Evolutionary conservation across 2,888 invertebrate species (phyloP).

Genomic region (Drosophila leonis): DNA sequence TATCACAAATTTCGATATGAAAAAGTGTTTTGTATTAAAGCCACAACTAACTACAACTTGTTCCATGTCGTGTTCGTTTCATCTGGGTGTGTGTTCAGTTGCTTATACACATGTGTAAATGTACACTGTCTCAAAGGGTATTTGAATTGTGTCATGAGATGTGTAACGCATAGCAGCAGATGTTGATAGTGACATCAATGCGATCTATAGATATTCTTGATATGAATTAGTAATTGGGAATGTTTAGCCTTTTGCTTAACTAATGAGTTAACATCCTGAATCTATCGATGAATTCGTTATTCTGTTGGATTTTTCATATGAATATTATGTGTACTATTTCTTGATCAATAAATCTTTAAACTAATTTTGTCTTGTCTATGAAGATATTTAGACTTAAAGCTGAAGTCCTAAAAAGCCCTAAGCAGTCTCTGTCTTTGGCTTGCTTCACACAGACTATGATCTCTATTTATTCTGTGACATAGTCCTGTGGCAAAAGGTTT

Average conservation of each 20-base stretch:
- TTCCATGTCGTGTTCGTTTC: constrained; percentile 66
- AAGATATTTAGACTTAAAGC: not conserved
- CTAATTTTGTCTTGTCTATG: not conserved
- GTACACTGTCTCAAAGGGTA: not conserved
- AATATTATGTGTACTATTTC: not conserved
- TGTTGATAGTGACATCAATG: not conserved
- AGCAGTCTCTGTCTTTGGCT: not conserved
- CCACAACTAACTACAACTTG: constrained; percentile 66
- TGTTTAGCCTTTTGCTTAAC: not conserved
- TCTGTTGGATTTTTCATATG: not conserved
- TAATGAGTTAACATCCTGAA: not conserved
- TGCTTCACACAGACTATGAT: not conserved
- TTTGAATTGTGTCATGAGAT: not conserved
- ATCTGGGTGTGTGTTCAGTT: constrained; percentile 63
- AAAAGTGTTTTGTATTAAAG: constrained; percentile 81
- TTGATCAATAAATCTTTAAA: not conserved
- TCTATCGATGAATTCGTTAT: not conserved
- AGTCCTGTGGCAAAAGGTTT: not conserved
- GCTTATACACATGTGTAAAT: constrained; percentile 2
- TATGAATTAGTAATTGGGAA: not conserved
- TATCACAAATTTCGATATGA: constrained; percentile 81
- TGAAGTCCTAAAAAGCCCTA: not conserved
- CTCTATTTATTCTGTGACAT: not conserved
- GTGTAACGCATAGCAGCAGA: not conserved
- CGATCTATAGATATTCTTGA: not conserved